Base-by-base conservation (phyloP, 64 coral and sea anemone species). In the Actinia tenebrosa region DNA sequence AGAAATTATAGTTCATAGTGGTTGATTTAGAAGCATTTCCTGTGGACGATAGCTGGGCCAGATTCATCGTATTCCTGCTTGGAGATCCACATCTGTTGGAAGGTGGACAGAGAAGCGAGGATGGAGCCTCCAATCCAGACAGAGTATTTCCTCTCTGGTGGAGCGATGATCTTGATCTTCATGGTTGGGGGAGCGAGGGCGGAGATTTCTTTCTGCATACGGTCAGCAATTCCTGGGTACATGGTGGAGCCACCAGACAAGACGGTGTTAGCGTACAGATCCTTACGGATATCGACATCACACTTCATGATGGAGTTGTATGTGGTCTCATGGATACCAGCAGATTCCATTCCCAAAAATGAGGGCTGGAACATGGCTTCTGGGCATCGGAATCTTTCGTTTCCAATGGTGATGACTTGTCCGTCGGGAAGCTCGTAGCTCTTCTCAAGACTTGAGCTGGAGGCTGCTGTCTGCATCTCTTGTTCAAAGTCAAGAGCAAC, bases 241-340 rank as follows among this genome's bases (percentile, higher is more conserved):
- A 91, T 91, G 56, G 89, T 91, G 25, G 89, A 86, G 23, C 89
- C 89, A 66, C 89, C 89, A 56, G 89, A 91, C 84, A 91, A 19
- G 53, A 91, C 89, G 11, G 89, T 91, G 89, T 91, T 91, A 22
- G 89, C 89, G 26, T 91, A 91, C 72, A 91, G n/a, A 14, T 91
- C 89, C 45, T 91, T 91, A 87, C 89, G 89, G 89, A 91, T 91
- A 59, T 91, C 89, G 22, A 91, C 89, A 30, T 91, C 89, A 25
- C 89, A 91, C 77, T 91, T 91, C 89, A 91, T 91, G 89, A 91
- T 91, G 20, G 89, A 91, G 60, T 91, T 91, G 84, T 91, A 91
- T 20, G 72, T 81, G 26, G 89, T 91, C 71, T 91, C 89, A 26
- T 91, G 89, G 84, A 91, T 91, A 16, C 89, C 89, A 66, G 89